Conservation (phyloP, 2,797 vertebrate species). For the Staurois parvus region DNA sequence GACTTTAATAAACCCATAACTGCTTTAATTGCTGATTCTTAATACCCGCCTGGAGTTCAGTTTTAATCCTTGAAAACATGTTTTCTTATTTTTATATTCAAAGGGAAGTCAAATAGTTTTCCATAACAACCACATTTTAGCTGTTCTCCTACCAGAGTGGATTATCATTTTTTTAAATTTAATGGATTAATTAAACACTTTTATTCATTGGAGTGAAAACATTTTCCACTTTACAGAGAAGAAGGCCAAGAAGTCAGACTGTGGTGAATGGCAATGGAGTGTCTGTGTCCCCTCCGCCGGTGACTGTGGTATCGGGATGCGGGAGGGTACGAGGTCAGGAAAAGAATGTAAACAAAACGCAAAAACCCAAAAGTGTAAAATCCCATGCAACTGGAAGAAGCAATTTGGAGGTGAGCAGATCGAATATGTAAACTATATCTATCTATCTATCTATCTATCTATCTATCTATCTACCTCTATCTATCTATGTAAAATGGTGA, state of each 20-base stretch:
- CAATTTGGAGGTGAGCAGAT: conserved; percentile 89
- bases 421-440: too few relatives aligned
- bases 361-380: conserved; percentile 98
- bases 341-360: conserved; percentile 94
- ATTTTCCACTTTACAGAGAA: conserved; percentile 79
- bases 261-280: conserved; percentile 97
- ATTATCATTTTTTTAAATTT: too few relatives aligned
- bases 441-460: too few relatives aligned
- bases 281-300: conserved; percentile 93
- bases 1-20: neutral
- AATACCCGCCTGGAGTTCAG: neutral
- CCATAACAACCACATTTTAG: too few relatives aligned
- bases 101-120: too few relatives aligned
- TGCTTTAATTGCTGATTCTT: neutral
- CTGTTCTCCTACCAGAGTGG: too few relatives aligned
- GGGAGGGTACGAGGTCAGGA: conserved; percentile 91
- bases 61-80: too few relatives aligned
- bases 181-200: too few relatives aligned
- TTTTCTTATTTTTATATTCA: too few relatives aligned
- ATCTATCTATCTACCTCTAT: too few relatives aligned
- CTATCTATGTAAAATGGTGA: too few relatives aligned
- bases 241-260: conserved; percentile 94
- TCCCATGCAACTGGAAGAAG: conserved; percentile 99
- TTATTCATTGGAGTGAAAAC: too few relatives aligned
- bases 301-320: conserved; percentile 91